Conservation (phyloP, 2,113 vertebrate genomes). For the Electrona antarctica region DNA sequence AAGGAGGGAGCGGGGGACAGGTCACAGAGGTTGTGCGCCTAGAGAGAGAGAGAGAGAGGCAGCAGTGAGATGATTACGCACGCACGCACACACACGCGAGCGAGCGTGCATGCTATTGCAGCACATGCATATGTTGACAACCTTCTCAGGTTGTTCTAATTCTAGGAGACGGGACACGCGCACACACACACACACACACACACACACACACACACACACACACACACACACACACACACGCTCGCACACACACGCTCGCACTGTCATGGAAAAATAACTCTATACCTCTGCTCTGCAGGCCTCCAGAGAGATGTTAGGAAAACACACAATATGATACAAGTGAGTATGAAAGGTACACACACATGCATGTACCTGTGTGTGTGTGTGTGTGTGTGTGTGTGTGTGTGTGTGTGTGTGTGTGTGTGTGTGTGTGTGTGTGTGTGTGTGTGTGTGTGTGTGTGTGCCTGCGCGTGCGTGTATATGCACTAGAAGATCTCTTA, state of each 20-base stretch:
- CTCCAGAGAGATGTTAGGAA: constrained; percentile 48
- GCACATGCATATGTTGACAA: too few relatives aligned
- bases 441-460: background rate
- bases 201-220: background rate
- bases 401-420: background rate
- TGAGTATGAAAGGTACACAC: too few relatives aligned
- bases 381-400: constrained; percentile 11
- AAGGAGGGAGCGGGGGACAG: constrained; percentile 32
- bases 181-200: background rate
- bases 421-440: constrained; percentile 24
- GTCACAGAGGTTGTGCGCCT: constrained; percentile 53
- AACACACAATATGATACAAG: constrained; percentile 26
- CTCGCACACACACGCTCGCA: constrained; percentile 2
- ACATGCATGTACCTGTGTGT: constrained; percentile 12
- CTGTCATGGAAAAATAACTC: constrained; percentile 62
- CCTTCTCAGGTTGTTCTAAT: too few relatives aligned
- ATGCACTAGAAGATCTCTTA: background rate
- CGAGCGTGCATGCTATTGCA: background rate
- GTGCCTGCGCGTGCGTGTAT: background rate
- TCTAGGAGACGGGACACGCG: too few relatives aligned
- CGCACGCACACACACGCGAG: background rate
- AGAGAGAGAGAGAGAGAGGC: constrained; percentile 37
- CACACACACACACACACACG: constrained; percentile 1
- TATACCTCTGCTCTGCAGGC: constrained; percentile 41
- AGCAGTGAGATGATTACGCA: constrained; percentile 30